These are phyloP conservation scores for Diprion similis DNA, from an alignment of 1,140 invertebrate species.

Conservation along the genomic window DNA sequence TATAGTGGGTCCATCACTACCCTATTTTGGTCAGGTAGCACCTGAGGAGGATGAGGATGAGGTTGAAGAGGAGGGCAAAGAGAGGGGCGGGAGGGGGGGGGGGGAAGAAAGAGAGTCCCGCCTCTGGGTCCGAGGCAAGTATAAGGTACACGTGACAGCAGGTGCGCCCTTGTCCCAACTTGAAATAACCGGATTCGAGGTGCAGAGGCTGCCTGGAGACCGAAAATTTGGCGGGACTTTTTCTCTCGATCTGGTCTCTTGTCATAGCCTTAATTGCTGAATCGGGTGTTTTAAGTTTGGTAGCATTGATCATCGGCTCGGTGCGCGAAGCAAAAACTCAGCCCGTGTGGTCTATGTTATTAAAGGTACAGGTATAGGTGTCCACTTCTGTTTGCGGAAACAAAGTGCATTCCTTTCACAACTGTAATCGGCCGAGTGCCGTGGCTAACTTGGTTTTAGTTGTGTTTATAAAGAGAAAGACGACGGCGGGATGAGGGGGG, in stretches of 20 bases:
- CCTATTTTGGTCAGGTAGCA: slow-evolving; percentile 53
- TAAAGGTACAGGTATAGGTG: no score
- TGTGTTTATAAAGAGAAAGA: no score
- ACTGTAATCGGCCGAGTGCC: background rate
- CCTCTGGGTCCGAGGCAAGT: slow-evolving; percentile 35
- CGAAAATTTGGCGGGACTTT: background rate
- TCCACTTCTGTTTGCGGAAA: background rate
- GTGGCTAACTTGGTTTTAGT: background rate
- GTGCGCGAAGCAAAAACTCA: background rate
- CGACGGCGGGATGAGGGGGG: no score
- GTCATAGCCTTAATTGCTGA: no score
- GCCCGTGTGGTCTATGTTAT: no score
- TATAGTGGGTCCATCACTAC: slow-evolving; percentile 32
- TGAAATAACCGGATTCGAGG: no score
- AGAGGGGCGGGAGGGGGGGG: slow-evolving; percentile 21
- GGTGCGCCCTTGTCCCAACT: background rate
- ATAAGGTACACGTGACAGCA: background rate
- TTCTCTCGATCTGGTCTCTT: background rate
- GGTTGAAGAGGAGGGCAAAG: slow-evolving; percentile 28
- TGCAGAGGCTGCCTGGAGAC: background rate
- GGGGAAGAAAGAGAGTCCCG: slow-evolving; percentile 51
- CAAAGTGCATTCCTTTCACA: background rate
- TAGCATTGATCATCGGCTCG: background rate
- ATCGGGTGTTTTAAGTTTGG: background rate
- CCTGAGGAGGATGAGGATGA: slow-evolving; percentile 36